These are phyloP conservation scores for Magallana ariakensis DNA, from an alignment of 1,140 invertebrate genomes.

Conservation along the genomic window DNA sequence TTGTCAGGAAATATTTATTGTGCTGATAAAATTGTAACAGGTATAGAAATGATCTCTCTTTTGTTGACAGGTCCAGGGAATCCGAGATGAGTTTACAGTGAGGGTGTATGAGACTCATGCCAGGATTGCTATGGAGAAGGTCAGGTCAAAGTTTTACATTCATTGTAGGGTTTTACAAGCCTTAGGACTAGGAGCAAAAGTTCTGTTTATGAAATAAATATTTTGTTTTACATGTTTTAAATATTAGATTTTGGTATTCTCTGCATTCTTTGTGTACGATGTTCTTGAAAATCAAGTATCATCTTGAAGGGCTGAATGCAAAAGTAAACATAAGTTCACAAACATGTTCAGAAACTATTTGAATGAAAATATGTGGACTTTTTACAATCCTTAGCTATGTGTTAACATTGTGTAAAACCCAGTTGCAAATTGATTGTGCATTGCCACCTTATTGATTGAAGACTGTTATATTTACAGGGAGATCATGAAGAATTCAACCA, in stretches of 20 bases:
- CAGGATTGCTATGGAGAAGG: conserved; percentile 95
- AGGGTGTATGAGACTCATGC: conserved; percentile 99
- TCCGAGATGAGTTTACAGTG: conserved; percentile 95
- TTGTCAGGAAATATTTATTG: background rate
- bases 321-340: background rate
- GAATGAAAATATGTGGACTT: too few relatives aligned
- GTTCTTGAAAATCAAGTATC: background rate
- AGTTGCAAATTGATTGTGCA: too few relatives aligned
- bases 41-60: background rate
- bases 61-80: conserved; percentile 91
- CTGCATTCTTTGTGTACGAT: conserved; percentile 3
- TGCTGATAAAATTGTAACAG: background rate
- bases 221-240: too few relatives aligned
- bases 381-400: too few relatives aligned
- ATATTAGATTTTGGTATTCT: background rate
- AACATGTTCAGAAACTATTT: background rate
- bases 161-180: too few relatives aligned
- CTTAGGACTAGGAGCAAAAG: too few relatives aligned
- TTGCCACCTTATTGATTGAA: background rate
- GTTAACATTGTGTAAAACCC: too few relatives aligned
- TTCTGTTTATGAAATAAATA: too few relatives aligned
- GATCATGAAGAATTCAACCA: conserved; percentile 99
- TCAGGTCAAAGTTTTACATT: conserved; percentile 51
- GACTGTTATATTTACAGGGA: conserved; percentile 80
- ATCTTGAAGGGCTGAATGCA: conserved; percentile 9